Conservation (phyloP, 2,113 vertebrate species). For the Vicugna pacos region DNA sequence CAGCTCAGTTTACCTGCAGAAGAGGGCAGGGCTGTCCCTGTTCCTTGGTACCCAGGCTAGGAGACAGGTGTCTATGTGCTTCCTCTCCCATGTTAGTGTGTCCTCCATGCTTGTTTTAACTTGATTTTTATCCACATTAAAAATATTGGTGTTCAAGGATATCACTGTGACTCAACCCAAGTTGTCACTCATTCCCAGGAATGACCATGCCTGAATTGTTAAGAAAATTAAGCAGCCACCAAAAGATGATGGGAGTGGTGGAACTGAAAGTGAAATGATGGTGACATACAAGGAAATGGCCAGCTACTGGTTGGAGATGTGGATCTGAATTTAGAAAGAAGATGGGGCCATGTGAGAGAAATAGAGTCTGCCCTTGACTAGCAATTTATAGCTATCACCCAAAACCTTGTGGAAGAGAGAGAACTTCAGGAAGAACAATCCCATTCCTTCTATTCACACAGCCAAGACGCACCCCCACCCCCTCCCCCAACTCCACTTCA, state of each 20-base stretch:
- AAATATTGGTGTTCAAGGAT: neutral
- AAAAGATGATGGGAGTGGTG: neutral
- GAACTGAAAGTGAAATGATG: neutral
- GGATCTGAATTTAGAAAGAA: neutral
- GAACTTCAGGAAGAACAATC: neutral
- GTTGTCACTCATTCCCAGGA: neutral
- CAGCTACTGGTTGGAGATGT: neutral
- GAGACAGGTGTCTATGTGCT: neutral
- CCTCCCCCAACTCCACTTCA: neutral
- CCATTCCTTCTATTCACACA: neutral
- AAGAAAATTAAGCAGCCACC: neutral
- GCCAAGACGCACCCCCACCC: too few relatives aligned
- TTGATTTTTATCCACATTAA: constrained; percentile 2
- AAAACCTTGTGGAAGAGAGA: neutral
- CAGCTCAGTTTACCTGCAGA: neutral
- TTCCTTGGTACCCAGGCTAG: neutral
- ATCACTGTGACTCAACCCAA: neutral
- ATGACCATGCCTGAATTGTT: neutral
- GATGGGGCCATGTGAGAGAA: neutral
- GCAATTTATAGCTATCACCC: neutral
- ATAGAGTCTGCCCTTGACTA: neutral
- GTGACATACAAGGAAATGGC: neutral
- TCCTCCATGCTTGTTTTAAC: neutral
- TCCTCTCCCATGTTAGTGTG: neutral
- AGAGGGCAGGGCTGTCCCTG: neutral